Evolutionary conservation across 2,113 vertebrate species (phyloP), one percentile per base, ranked within the genome.

Genomic region (Columbina picui): DNA sequence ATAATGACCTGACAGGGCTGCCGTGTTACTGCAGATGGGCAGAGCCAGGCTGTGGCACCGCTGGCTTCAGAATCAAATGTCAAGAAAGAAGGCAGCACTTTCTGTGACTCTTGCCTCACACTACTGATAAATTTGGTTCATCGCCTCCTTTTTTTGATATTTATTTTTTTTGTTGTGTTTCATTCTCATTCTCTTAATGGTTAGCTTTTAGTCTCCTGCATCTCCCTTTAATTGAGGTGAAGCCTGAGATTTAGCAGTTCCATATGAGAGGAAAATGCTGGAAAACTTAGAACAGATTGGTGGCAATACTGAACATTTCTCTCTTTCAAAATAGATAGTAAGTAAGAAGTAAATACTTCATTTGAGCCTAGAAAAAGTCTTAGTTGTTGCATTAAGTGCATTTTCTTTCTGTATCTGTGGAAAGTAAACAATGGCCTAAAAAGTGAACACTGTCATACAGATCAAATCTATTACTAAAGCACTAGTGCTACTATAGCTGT

Each of bases 381-480:
- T 83, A 92, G 61, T 73, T 49, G 75, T 88, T 94, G 57, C 36
- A 19, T 56, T 93, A 92, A 75, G 39, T 65, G 56, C 50, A 32
- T 95, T 96, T 92, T 53, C 53, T 68, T 84, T 87, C 60, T 73
- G 52, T 68, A 59, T 50, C 53, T 6, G 15, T 55, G 53, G 32
- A 92, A 92, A 77, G 36, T 83, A 89, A 83, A 59, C 71, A 91
- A 89, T 67, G 63, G 52, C 55, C 70, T 94, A 69, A 89, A 83
- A 84, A 78, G 60, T 59, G 36, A 87, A 75, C 73, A 36, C n/a
- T 64, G 45, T 82, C 36, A 34, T 64, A 59, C 68, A n/a, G 80
- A 81, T 65, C 59, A 59, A 64, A 65, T 86, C 63, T 84, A 39
- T 78, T 87, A 41, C 61, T 89, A 10, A 81, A 90, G 73, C 67